A percentile compares a stretch with the other conserved stretches of the same genome.
phyloP scores from a whole-genome alignment of 2,797 vertebrate genomes.

The Enteromius fasciolatus region DNA sequence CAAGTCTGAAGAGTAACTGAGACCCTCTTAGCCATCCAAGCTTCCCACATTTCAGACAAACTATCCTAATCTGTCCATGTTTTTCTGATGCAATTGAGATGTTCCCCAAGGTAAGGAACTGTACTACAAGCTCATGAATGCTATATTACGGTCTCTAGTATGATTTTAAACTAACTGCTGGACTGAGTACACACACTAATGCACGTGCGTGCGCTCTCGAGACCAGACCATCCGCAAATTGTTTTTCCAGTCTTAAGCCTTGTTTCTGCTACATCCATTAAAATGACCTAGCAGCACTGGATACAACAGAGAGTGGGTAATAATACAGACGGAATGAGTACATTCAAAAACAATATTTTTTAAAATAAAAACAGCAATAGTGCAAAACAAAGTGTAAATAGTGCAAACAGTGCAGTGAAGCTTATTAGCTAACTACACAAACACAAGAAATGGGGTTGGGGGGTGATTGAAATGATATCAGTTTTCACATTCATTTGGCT shows the following conservation, averaged over 20 bases:
- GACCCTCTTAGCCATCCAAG: background rate
- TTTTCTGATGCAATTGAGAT: conserved; percentile 38
- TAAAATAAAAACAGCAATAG: background rate
- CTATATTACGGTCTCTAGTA: conserved; percentile 33
- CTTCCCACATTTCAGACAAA: conserved; percentile 25
- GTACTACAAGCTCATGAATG: conserved; percentile 14
- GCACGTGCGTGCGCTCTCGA: conserved; percentile 27
- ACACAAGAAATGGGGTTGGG: background rate
- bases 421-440: background rate
- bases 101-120: conserved; percentile 31
- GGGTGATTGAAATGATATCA: background rate
- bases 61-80: conserved; percentile 1
- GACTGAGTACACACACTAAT: conserved; percentile 14
- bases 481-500: conserved; percentile 10
- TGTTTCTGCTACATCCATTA: conserved; percentile 52
- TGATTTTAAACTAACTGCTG: conserved; percentile 26
- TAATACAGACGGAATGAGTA: conserved; percentile 9
- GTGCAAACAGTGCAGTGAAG: too few relatives aligned
- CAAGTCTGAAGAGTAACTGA: conserved; percentile 22
- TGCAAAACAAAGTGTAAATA: too few relatives aligned
- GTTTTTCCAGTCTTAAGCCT: conserved; percentile 49
- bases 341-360: conserved; percentile 1
- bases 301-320: conserved; percentile 17
- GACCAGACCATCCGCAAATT: conserved; percentile 35
- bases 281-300: conserved; percentile 5